Evolutionary conservation across 2,113 vertebrate species (phyloP).

Genomic region (Phyllostomus hastatus): DNA sequence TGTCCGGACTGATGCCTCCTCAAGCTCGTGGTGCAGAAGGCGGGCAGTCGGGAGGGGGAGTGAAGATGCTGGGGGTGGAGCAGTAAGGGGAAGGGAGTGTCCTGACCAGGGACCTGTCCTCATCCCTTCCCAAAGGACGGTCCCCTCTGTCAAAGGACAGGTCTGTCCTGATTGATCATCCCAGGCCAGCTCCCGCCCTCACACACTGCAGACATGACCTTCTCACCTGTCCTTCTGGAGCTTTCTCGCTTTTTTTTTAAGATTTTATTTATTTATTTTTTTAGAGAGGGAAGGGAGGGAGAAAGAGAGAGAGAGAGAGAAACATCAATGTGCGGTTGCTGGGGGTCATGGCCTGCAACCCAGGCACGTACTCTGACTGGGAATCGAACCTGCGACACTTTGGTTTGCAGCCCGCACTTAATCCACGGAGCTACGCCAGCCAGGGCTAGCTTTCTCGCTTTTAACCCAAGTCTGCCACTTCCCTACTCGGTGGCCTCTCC

Average conservation of each 20-base stretch:
- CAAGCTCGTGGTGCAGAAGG: not conserved
- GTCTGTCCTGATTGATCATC: not conserved
- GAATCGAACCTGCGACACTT: too few relatives aligned
- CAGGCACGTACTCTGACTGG: too few relatives aligned
- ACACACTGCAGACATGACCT: not conserved
- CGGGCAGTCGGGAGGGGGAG: not conserved
- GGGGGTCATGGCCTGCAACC: too few relatives aligned
- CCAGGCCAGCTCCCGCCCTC: not conserved
- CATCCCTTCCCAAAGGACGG: not conserved
- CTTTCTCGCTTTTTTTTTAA: not conserved
- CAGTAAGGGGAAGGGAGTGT: not conserved
- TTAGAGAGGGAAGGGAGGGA: too few relatives aligned
- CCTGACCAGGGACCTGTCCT: not conserved
- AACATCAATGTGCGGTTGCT: too few relatives aligned
- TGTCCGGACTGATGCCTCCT: not conserved
- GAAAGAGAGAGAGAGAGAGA: too few relatives aligned
- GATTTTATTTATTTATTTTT: too few relatives aligned
- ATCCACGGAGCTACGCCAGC: too few relatives aligned
- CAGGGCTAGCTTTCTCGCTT: not conserved
- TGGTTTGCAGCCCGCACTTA: too few relatives aligned
- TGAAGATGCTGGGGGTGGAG: not conserved
- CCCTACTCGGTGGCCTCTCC: not conserved
- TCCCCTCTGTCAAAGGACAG: not conserved
- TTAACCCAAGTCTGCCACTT: not conserved
- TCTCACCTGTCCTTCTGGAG: not conserved